Evolutionary conservation across 2,113 vertebrate genomes (phyloP).

Genomic region (Myrmecophaga tridactyla): DNA sequence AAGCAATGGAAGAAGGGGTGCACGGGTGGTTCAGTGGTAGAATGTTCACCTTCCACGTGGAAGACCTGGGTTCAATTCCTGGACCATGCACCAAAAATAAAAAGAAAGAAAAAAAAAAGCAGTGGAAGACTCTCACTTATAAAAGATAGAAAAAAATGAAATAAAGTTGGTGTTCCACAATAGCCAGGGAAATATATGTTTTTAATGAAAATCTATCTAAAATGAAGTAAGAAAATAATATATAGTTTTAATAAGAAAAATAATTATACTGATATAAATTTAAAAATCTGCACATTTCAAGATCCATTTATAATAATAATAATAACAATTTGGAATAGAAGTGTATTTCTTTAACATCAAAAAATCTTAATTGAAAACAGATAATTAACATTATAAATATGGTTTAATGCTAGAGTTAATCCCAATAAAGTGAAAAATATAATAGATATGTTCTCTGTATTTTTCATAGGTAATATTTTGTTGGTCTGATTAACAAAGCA

Average conservation of each 20-base stretch:
- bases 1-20: no score
- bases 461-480: not conserved
- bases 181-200: not conserved
- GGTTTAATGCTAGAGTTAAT: not conserved
- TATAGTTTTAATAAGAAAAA: not conserved
- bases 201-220: not conserved
- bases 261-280: not conserved
- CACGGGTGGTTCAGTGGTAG: no score
- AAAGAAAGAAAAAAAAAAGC: no score
- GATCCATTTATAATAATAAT: not conserved
- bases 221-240: not conserved
- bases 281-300: not conserved
- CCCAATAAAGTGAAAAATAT: not conserved
- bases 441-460: not conserved
- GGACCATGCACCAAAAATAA: no score
- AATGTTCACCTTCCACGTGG: no score
- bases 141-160: not conserved
- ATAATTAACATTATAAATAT: not conserved
- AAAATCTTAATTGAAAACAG: not conserved
- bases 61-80: no score
- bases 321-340: not conserved
- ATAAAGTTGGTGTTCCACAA: not conserved
- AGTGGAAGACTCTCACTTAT: not conserved
- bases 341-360: not conserved
- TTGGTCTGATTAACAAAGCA: not conserved